These are phyloP conservation scores for Drosophila limbata DNA, from an alignment of 2,888 invertebrate genomes.

Conservation along the genomic window DNA sequence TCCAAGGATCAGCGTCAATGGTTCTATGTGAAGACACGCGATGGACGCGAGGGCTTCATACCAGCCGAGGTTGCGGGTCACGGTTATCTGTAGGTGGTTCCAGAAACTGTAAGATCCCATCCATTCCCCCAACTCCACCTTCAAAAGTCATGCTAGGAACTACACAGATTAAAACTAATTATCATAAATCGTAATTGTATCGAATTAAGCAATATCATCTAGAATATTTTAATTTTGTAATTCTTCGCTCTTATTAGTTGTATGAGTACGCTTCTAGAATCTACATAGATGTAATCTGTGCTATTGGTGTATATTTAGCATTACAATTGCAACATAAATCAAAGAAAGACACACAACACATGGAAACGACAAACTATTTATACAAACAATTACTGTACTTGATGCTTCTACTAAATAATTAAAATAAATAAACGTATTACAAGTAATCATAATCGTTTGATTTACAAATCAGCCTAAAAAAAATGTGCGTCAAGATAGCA, in stretches of 20 bases:
- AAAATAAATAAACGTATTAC: constrained; percentile 51
- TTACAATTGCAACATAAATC: constrained; percentile 65
- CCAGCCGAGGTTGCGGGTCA: constrained; percentile 92
- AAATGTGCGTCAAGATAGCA: too few relatives aligned
- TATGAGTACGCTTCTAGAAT: constrained; percentile 54
- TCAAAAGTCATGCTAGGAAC: constrained; percentile 43
- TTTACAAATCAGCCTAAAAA: too few relatives aligned
- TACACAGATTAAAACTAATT: constrained; percentile 14
- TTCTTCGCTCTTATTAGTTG: constrained; percentile 23
- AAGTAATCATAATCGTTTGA: constrained; percentile 11
- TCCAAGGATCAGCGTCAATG: constrained; percentile 89
- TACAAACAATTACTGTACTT: constrained; percentile 72
- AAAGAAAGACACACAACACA: constrained; percentile 48
- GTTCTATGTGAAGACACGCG: constrained; percentile 91
- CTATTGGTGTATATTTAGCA: constrained; percentile 65
- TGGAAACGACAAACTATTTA: constrained; percentile 65
- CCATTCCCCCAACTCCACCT: constrained; percentile 3
- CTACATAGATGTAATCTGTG: constrained; percentile 62
- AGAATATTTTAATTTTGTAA: constrained; percentile 25
- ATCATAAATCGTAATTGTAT: constrained; percentile 19
- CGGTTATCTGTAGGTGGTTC: constrained; percentile 88
- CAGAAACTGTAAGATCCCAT: constrained; percentile 18
- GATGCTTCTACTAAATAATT: constrained; percentile 75
- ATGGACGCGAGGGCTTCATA: constrained; percentile 91
- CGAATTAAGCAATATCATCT: constrained; percentile 39